These are phyloP conservation scores for Psephotus haematonotus DNA, from an alignment of 2,113 vertebrate species.

Conservation along the genomic window DNA sequence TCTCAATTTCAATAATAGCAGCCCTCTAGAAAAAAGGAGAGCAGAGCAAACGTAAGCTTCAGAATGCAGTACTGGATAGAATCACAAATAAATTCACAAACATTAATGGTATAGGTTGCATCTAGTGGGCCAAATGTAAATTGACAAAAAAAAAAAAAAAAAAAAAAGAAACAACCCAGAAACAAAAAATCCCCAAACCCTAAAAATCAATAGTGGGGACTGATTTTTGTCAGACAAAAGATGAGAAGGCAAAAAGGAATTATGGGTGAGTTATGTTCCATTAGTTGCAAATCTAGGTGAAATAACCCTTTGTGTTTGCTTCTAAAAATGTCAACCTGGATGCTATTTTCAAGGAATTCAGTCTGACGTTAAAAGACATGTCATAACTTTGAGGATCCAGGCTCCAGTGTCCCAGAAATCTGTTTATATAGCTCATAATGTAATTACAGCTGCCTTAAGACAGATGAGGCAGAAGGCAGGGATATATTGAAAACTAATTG, in stretches of 20 bases:
- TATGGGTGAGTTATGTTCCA: slow-evolving; percentile 6
- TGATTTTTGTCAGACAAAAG: neutral
- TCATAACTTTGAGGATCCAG: slow-evolving; percentile 71
- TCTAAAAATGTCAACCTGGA: slow-evolving; percentile 55
- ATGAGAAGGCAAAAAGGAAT: slow-evolving; percentile 30
- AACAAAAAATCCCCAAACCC: neutral
- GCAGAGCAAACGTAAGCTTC: neutral
- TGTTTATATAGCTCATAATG: slow-evolving; percentile 73
- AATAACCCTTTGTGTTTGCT: slow-evolving; percentile 35
- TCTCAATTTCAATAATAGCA: neutral
- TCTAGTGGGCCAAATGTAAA: neutral
- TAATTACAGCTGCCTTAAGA: slow-evolving; percentile 79
- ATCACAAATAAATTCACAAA: neutral
- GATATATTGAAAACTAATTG: slow-evolving; percentile 79
- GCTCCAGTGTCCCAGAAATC: slow-evolving; percentile 61
- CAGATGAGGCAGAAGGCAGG: slow-evolving; percentile 75
- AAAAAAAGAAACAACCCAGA: neutral
- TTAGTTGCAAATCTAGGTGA: slow-evolving; percentile 27
- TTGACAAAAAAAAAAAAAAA: neutral
- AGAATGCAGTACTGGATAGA: neutral
- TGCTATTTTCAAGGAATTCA: slow-evolving; percentile 60
- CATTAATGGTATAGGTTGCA: neutral
- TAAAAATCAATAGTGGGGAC: neutral
- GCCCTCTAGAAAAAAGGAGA: neutral
- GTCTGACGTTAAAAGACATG: slow-evolving; percentile 66